These are phyloP conservation scores for Grammomys surdaster DNA, from an alignment of 2,113 vertebrate species.

Conservation along the genomic window DNA sequence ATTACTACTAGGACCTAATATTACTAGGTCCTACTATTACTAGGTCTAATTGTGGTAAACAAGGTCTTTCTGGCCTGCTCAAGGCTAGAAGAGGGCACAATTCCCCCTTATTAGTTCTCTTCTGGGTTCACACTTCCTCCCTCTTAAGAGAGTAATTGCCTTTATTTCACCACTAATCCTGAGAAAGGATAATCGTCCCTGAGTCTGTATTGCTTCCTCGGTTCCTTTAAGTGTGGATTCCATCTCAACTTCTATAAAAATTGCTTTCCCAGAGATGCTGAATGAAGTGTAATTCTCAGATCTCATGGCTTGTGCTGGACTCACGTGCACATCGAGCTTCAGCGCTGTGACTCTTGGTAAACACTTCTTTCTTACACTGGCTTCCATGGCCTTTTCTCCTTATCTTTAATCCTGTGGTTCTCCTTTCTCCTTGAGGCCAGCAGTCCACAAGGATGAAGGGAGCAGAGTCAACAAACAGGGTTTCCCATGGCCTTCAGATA, in stretches of 20 bases:
- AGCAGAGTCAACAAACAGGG: too few relatives aligned
- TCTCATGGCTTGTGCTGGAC: not conserved
- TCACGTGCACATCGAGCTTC: not conserved
- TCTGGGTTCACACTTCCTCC: not conserved
- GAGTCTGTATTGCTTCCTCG: not conserved
- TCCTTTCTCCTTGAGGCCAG: too few relatives aligned
- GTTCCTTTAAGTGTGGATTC: not conserved
- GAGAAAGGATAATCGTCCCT: not conserved
- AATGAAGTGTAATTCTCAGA: not conserved
- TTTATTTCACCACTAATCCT: not conserved
- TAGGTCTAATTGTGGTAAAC: too few relatives aligned
- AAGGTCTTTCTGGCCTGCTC: too few relatives aligned
- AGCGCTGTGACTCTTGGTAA: not conserved
- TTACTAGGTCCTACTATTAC: too few relatives aligned
- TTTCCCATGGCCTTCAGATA: too few relatives aligned
- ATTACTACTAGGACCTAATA: too few relatives aligned
- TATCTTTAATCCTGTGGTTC: not conserved
- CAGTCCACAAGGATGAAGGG: too few relatives aligned
- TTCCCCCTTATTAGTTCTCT: not conserved
- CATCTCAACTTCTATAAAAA: not conserved
- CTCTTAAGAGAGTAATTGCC: not conserved
- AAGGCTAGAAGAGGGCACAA: too few relatives aligned
- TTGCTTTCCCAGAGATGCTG: not conserved
- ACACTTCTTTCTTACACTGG: not conserved
- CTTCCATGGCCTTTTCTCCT: not conserved